A percentile compares a stretch with the other conserved stretches of the same genome.
Conservation (phyloP, 2,113 vertebrate genomes). For the Anolis carolinensis region DNA sequence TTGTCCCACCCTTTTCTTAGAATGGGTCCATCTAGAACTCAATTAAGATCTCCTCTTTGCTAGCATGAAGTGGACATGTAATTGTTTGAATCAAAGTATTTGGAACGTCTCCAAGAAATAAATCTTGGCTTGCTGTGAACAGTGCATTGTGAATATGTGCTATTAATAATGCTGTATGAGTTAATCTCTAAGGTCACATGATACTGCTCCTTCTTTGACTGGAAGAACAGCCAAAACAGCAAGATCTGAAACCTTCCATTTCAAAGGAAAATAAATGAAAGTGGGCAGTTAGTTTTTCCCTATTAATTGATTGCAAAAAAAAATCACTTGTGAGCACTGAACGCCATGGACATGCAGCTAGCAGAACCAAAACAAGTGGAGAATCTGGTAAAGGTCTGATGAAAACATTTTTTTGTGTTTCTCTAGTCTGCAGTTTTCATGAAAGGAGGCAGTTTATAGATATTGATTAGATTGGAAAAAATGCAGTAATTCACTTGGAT, state of each 20-base stretch:
- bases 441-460: neutral
- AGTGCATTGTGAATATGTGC: conserved; percentile 30
- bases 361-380: neutral
- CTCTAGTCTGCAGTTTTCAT: neutral
- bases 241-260: conserved; percentile 48
- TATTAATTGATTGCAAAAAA: conserved; percentile 20
- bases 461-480: conserved; percentile 46
- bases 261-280: conserved; percentile 21
- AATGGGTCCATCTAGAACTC: neutral
- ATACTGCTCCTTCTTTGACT: conserved; percentile 35
- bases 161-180: conserved; percentile 46
- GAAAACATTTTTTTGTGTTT: neutral
- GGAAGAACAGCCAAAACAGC: conserved; percentile 53
- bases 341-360: neutral
- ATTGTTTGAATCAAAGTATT: conserved; percentile 6
- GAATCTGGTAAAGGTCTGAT: conserved; percentile 8
- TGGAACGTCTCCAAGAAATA: conserved; percentile 1
- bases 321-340: conserved; percentile 21
- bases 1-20: neutral
- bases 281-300: conserved; percentile 36
- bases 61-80: rapidly evolving
- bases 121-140: conserved; percentile 31
- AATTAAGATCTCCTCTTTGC: neutral
- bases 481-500: conserved; percentile 20
- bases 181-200: conserved; percentile 27